A percentile compares a stretch with the other conserved stretches of the same genome.
Conservation (phyloP, 2,797 vertebrate genomes). For the Tenualosa ilisha region DNA sequence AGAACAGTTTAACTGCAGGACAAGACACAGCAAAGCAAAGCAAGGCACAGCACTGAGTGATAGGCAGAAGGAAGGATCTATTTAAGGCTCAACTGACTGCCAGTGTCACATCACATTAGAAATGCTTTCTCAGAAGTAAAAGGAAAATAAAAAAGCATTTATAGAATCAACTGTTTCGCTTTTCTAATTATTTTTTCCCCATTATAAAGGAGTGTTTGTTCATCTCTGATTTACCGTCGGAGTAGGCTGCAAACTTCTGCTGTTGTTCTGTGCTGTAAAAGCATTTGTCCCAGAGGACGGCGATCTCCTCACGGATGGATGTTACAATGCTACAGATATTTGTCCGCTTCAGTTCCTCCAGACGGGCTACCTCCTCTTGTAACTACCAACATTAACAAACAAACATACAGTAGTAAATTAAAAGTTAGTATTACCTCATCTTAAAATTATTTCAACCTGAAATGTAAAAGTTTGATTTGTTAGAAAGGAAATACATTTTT, state of each 20-base stretch:
- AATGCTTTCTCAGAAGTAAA: background rate
- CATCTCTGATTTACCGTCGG: conserved; percentile 61
- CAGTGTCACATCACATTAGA: too few relatives aligned
- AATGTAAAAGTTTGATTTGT: background rate
- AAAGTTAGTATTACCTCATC: background rate
- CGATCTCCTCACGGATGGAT: conserved; percentile 80
- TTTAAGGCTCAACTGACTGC: too few relatives aligned
- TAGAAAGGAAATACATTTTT: background rate
- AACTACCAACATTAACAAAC: conserved; percentile 64
- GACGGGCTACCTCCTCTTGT: conserved; percentile 76
- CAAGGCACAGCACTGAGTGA: too few relatives aligned
- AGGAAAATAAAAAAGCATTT: background rate
- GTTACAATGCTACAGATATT: conserved; percentile 82
- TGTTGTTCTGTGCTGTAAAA: conserved; percentile 86
- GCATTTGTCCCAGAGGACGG: conserved; percentile 85
- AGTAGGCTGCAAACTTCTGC: conserved; percentile 75
- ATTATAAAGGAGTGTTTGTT: background rate
- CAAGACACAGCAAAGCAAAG: background rate
- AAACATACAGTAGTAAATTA: background rate
- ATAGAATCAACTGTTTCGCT: background rate
- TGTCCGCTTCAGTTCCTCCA: conserved; percentile 84
- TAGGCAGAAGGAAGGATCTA: too few relatives aligned
- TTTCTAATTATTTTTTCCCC: too few relatives aligned
- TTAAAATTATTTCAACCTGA: background rate
- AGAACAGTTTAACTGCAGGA: background rate